phyloP scores from a whole-genome alignment of 23 tunicate genomes.

The Halocynthia aurantium region DNA sequence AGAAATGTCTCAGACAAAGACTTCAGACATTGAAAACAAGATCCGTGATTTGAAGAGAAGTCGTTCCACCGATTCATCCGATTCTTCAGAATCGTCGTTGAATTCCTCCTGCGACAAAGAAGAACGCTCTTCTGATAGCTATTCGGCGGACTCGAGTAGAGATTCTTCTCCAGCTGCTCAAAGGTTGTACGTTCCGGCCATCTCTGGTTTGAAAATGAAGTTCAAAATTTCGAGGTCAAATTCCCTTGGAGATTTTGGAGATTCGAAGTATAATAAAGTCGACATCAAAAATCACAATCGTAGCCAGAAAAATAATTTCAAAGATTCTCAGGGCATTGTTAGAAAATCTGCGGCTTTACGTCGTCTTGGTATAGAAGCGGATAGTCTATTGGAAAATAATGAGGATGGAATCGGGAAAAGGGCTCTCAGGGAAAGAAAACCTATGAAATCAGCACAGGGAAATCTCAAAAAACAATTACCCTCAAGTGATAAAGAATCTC shows the following conservation, averaged over 20 bases:
- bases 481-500: background rate
- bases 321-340: background rate
- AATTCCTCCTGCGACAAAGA: too few relatives aligned
- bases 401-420: conserved; percentile 20
- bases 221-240: conserved; percentile 8
- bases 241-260: background rate
- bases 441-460: background rate
- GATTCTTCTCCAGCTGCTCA: too few relatives aligned
- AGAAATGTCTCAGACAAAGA: background rate
- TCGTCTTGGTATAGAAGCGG: background rate
- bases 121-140: too few relatives aligned
- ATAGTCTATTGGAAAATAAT: background rate
- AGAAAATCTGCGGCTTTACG: conserved; percentile 2
- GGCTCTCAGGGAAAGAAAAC: conserved; percentile 24
- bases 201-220: conserved; percentile 12
- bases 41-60: too few relatives aligned
- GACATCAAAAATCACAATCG: conserved; percentile 2
- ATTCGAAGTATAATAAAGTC: background rate
- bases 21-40: too few relatives aligned
- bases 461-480: too few relatives aligned
- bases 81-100: too few relatives aligned
- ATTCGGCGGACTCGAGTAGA: too few relatives aligned
- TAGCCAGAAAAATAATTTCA: background rate
- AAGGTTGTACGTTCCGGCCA: too few relatives aligned
- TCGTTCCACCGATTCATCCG: too few relatives aligned